Percentiles rank a stretch among this genome's conserved stretches.
Evolutionary conservation across 2,797 vertebrate species (phyloP).

Genomic region (Malurus leucopterus): DNA sequence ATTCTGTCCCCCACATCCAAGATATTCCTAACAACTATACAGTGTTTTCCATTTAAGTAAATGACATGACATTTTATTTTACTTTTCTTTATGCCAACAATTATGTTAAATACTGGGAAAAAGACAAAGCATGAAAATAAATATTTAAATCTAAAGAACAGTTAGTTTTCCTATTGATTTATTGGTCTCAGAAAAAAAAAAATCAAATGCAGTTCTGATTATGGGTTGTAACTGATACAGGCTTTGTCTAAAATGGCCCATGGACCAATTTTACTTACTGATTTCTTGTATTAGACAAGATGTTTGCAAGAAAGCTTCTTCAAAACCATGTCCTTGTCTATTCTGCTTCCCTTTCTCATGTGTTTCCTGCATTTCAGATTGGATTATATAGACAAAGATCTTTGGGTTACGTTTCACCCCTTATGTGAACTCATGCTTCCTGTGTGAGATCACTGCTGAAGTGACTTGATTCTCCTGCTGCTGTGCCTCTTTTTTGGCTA

Average conservation of each 20-base stretch:
- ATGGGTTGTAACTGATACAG: neutral
- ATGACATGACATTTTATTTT: neutral
- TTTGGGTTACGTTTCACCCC: neutral
- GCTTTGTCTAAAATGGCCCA: neutral
- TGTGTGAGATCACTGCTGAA: neutral
- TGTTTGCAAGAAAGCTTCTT: neutral
- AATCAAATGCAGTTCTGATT: neutral
- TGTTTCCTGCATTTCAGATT: neutral
- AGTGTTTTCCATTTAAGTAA: neutral
- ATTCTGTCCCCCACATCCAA: neutral
- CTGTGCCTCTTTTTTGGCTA: neutral
- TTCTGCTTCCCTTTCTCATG: neutral
- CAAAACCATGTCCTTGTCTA: neutral
- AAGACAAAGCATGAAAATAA: neutral
- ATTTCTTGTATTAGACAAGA: neutral
- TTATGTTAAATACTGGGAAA: neutral
- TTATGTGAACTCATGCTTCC: neutral
- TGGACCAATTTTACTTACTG: neutral
- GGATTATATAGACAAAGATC: neutral
- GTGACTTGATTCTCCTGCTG: neutral
- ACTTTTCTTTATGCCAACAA: neutral
- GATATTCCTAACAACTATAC: neutral
- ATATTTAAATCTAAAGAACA: neutral
- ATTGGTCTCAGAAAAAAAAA: neutral
- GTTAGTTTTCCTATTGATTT: neutral